Evolutionary conservation across 2,113 vertebrate species (phyloP).

Genomic region (Onychorhynchus coronatus): DNA sequence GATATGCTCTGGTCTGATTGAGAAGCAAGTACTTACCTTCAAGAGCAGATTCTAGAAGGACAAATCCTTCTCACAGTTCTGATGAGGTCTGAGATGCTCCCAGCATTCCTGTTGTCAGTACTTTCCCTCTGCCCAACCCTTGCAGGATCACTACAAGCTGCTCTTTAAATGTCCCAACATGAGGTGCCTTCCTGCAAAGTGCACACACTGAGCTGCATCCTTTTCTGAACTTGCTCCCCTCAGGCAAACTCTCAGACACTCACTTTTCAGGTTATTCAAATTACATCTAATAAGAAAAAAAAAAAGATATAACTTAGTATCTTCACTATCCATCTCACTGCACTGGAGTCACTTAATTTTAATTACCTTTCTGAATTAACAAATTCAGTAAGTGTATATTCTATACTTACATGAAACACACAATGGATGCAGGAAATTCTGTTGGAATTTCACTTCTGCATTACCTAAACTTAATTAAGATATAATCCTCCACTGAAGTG

Average conservation of each 20-base stretch:
- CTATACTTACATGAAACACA: not conserved
- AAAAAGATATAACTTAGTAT: not conserved
- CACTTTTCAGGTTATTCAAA: constrained; percentile 28
- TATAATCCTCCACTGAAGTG: not conserved
- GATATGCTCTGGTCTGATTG: not conserved
- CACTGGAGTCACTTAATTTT: not conserved
- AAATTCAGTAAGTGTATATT: not conserved
- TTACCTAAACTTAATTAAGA: not conserved
- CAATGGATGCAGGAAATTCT: not conserved
- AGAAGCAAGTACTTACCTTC: not conserved
- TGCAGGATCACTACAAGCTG: not conserved
- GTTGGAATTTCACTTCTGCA: not conserved
- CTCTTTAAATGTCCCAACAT: not conserved
- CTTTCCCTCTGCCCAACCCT: not conserved
- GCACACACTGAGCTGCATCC: not conserved
- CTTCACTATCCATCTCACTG: not conserved
- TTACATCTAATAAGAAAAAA: not conserved
- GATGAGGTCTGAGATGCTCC: not conserved
- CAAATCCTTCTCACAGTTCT: not conserved
- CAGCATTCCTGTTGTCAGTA: not conserved
- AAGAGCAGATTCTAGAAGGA: not conserved
- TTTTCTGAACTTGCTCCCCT: not conserved
- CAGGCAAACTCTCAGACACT: not conserved
- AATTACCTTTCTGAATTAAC: not conserved
- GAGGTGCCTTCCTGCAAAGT: not conserved